These are phyloP conservation scores for Polyommatus iphigenia DNA, from an alignment of 2,888 invertebrate species.

Conservation along the genomic window DNA sequence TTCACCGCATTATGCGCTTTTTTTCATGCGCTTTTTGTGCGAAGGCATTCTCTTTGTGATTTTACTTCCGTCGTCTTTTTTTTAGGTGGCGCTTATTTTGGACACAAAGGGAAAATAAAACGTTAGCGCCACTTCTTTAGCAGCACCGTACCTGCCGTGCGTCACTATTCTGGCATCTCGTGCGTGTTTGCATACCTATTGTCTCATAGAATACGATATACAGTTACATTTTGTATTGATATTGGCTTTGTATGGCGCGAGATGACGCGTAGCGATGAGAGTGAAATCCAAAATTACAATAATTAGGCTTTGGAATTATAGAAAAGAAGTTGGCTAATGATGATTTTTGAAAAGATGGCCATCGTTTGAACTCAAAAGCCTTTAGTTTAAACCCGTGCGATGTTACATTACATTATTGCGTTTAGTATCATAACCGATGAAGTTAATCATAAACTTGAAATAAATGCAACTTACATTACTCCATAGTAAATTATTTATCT, in stretches of 20 bases:
- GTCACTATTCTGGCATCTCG: slow-evolving; percentile 48
- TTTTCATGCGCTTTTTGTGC: slow-evolving; percentile 69
- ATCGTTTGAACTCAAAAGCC: not conserved
- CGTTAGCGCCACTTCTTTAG: slow-evolving; percentile 56
- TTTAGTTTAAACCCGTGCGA: not conserved
- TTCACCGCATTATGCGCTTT: slow-evolving; percentile 73
- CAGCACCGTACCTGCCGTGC: slow-evolving; percentile 42
- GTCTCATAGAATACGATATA: slow-evolving; percentile 35
- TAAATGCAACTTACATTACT: no score
- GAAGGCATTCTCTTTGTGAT: slow-evolving; percentile 74
- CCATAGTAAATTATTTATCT: not conserved
- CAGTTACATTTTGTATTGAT: not conserved
- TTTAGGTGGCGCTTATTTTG: slow-evolving; percentile 75
- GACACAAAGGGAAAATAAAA: slow-evolving; percentile 61
- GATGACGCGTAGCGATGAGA: not conserved
- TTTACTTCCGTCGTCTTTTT: slow-evolving; percentile 74
- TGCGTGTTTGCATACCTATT: slow-evolving; percentile 40
- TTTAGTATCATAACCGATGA: no score
- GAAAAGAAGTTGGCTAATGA: not conserved
- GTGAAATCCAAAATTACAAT: not conserved
- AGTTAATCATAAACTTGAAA: no score
- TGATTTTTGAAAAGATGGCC: not conserved
- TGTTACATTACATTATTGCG: not conserved
- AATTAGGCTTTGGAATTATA: not conserved
- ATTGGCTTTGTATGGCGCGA: not conserved